Conservation (phyloP, 2,113 vertebrate genomes). For the Vulpes ferrilata region DNA sequence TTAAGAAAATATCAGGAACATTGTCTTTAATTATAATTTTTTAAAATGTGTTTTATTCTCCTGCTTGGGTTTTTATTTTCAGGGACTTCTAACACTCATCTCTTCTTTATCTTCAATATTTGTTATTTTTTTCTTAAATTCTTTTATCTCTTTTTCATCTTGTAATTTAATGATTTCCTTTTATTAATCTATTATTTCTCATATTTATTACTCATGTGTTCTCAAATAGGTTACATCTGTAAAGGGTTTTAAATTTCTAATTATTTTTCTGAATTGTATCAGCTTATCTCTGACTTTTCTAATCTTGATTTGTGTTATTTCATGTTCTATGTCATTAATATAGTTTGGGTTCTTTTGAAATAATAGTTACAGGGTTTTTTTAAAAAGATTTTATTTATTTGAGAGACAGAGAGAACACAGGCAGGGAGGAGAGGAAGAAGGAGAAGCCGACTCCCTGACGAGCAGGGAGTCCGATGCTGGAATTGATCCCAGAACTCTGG, state of each 20-base stretch:
- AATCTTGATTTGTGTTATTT: slow-evolving; percentile 15
- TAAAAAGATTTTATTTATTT: too few species aligned
- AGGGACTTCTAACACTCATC: neutral
- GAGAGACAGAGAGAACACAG: too few species aligned
- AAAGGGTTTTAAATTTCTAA: neutral
- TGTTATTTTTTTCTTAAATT: slow-evolving; percentile 22
- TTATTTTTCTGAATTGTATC: neutral
- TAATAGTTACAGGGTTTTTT: neutral
- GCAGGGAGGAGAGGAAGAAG: too few species aligned
- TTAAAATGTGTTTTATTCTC: neutral
- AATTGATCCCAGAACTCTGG: too few species aligned
- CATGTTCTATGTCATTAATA: neutral
- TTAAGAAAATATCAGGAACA: neutral
- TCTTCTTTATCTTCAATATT: neutral
- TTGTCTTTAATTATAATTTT: neutral
- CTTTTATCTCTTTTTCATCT: neutral
- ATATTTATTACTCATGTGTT: neutral
- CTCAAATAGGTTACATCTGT: neutral
- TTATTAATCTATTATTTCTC: slow-evolving; percentile 11
- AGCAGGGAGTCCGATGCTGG: too few species aligned
- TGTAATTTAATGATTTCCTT: neutral
- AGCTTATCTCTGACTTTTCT: neutral
- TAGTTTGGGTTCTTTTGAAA: neutral
- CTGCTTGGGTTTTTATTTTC: neutral
- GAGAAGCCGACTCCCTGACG: too few species aligned